These are phyloP conservation scores for Anguilla japonica DNA, from an alignment of 2,113 vertebrate species.

Conservation along the genomic window DNA sequence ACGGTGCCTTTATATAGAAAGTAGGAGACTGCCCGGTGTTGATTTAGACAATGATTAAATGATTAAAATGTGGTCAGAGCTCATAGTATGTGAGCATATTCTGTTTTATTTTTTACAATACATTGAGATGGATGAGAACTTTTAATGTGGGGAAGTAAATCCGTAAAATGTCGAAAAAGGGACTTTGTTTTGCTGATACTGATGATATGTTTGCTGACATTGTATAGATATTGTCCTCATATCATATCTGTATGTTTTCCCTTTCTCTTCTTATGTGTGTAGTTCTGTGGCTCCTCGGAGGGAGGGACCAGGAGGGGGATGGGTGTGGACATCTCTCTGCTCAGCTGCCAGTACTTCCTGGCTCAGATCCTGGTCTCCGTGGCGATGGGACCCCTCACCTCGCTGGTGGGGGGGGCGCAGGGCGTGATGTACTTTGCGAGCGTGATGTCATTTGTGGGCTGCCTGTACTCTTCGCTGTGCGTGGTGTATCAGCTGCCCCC, in stretches of 20 bases:
- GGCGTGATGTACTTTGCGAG: conserved; percentile 97
- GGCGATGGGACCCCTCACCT: conserved; percentile 90
- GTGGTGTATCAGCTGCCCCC: conserved; percentile 87
- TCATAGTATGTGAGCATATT: too few species aligned
- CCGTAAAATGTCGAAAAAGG: too few species aligned
- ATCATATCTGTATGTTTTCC: background rate
- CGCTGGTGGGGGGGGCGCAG: conserved; percentile 89
- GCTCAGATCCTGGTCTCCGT: conserved; percentile 93
- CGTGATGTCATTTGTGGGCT: conserved; percentile 91
- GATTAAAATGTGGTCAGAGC: too few species aligned
- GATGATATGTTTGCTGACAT: background rate
- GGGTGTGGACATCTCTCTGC: conserved; percentile 95
- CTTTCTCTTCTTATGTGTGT: conserved; percentile 24
- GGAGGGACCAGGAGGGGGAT: conserved; percentile 86
- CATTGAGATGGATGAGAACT: too few species aligned
- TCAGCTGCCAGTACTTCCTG: conserved; percentile 97
- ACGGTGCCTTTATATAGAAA: too few species aligned
- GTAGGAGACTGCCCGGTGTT: too few species aligned
- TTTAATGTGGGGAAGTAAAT: too few species aligned
- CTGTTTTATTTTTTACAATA: too few species aligned
- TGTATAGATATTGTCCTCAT: background rate
- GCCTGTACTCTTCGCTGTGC: conserved; percentile 90
- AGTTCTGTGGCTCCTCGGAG: conserved; percentile 84
- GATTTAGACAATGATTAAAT: too few species aligned
- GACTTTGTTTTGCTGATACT: too few species aligned